These are phyloP conservation scores for Diprion similis DNA, from an alignment of 1,140 invertebrate species.

Conservation along the genomic window DNA sequence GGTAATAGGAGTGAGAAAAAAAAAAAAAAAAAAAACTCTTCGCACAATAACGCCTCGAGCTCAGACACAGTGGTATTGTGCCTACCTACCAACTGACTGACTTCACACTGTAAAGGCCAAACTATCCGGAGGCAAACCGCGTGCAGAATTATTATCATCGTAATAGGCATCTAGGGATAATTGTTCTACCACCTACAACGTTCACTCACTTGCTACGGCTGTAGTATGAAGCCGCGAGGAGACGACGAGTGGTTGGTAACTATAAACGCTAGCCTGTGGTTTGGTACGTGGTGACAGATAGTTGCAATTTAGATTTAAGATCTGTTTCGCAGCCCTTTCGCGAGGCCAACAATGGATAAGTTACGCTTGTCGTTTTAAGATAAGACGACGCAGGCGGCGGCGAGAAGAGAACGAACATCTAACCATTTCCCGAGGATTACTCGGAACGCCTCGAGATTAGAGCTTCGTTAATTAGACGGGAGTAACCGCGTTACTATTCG, in stretches of 20 bases:
- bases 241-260: too few relatives aligned
- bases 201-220: background rate
- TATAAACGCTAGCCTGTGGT: too few relatives aligned
- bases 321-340: background rate
- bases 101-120: background rate
- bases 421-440: background rate
- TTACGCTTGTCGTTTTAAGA: background rate
- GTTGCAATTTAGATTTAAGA: conserved; percentile 8
- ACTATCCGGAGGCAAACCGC: background rate
- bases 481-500: too few relatives aligned
- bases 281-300: background rate
- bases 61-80: too few relatives aligned
- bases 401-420: background rate
- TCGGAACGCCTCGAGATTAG: background rate
- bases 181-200: background rate
- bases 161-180: background rate
- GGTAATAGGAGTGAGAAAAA: background rate
- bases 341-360: conserved; percentile 1
- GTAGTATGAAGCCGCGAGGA: background rate
- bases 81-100: background rate
- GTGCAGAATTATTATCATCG: background rate
- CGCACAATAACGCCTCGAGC: too few relatives aligned
- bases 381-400: background rate
- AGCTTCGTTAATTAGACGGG: background rate
- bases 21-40: too few relatives aligned